phyloP scores from a whole-genome alignment of 2,113 vertebrate genomes.

The Seriola quinqueradiata region DNA sequence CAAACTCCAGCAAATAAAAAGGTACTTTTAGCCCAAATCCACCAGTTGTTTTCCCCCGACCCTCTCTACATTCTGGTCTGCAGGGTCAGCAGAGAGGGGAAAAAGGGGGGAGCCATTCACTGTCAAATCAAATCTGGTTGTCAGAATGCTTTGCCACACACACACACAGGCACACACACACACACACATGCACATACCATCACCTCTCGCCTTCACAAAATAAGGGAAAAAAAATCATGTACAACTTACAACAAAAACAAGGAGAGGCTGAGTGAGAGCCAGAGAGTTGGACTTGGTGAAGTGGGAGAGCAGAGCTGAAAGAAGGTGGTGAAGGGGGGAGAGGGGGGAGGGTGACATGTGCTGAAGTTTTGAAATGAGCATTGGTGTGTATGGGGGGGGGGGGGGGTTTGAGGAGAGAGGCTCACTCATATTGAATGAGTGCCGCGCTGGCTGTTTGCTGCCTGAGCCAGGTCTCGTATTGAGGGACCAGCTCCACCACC shows the following conservation, averaged over 20 bases:
- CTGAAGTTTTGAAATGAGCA: conserved; percentile 55
- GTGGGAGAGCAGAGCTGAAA: conserved; percentile 28
- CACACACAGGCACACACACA: conserved; percentile 23
- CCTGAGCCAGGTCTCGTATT: conserved; percentile 59
- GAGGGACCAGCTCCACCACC: conserved; percentile 67
- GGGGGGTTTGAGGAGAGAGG: background rate
- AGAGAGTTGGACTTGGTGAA: conserved; percentile 26
- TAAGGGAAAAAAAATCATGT: conserved; percentile 43
- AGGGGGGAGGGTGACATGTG: background rate
- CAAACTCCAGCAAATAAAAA: conserved; percentile 30
- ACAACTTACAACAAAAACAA: conserved; percentile 48
- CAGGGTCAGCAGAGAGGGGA: conserved; percentile 58
- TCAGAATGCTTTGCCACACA: conserved; percentile 30
- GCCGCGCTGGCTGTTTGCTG: conserved; percentile 38
- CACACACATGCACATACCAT: conserved; percentile 2
- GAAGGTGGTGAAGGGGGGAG: conserved; percentile 3
- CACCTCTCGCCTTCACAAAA: conserved; percentile 27
- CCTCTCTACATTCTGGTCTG: conserved; percentile 22
- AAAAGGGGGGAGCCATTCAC: conserved; percentile 38
- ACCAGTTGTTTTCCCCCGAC: background rate
- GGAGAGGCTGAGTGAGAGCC: conserved; percentile 33
- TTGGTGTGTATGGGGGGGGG: conserved; percentile 15
- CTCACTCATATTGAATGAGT: conserved; percentile 63
- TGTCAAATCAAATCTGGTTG: conserved; percentile 70
- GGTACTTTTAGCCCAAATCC: conserved; percentile 18